Evolutionary conservation across 1,140 invertebrate genomes (phyloP), one percentile per base, ranked within the genome.

Genomic region (Archegozetes longisetosus): DNA sequence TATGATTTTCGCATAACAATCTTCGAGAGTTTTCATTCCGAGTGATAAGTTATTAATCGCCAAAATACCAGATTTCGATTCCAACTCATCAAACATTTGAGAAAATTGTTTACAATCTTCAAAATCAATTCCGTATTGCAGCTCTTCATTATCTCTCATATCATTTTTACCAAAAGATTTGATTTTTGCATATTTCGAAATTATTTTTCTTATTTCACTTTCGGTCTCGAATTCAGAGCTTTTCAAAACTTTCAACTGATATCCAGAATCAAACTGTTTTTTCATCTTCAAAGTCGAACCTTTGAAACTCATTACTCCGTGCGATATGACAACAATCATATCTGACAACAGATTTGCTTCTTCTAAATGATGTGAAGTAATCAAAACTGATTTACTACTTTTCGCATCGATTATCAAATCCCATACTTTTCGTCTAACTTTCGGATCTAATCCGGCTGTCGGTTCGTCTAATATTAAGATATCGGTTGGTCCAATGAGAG

Each of bases 381-480:
- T 51, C 20, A 70, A 62, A 46, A 84, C 80, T 2, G 82, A 84
- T 68, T 66, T 76, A 76, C 53, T 78, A 73, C 62, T 78, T 79
- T 13, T 52, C 40, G 25, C 29, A n/a, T 24, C 55, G 4, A 78
- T 65, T 13, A 91, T 70, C 2, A 90, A 76, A 0, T 81, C 66
- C 75, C 75, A 76, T 53, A 76, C 64, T 55, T 72, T 67, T 59
- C 73, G 58, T 51, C 72, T 64, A 20, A 72, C 70, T 13, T 72
- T 70, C 17, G 75, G 75, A 63, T 77, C 75, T 69, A 75, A 72
- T 0, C 73, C 72, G 32, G 71, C 72, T 6, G 72, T 73, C 40
- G 74, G 74, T 59, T 75, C 73, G 66, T 75, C 74, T 25, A 74
- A 64, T 29, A 74, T 66, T 1, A 74, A 58, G 55, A 74, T 68